Base-by-base conservation (phyloP, 2,888 invertebrate species). In the Villa cingulata region DNA sequence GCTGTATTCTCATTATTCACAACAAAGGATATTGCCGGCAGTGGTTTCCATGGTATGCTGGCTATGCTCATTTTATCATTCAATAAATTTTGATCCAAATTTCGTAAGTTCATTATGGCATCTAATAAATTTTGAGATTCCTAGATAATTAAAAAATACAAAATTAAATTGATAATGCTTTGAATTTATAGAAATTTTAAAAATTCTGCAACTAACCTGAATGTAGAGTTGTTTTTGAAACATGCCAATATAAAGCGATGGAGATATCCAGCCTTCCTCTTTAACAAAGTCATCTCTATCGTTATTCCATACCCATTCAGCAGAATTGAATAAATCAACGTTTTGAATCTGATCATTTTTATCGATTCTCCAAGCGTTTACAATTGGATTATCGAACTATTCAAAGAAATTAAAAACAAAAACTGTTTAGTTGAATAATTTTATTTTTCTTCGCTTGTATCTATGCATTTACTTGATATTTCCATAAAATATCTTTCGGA, bases 381-480 rank as follows among this genome's bases (percentile, higher is more conserved):
- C 90, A 53, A 94, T 83, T 0, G 92, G 91, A 37, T 84, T 78
- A 43, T 81, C 77, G 57, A 92, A 80, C 83, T 88, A 64, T n/a
- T n/a, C n/a, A n/a, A n/a, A n/a, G n/a, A 66, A 61, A 48, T 43
- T 48, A 48, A 56, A 45, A 23, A 23, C 46, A 36, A 43, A 27
- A 19, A 36, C n/a, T 14, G 3, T 37, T 32, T 39, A 23, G 23
- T 16, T 34, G 45, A 16, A 16, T 37, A 23, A 42, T 42, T 41
- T 43, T 37, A 6, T 17, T 32, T 32, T 9, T 29, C 12, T 27
- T 27, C 27, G 10, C 27, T 27, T 27, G 27, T 27, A 32, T 12
- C 9, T 32, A 32, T 12, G 12, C 2, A 9, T 27, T 32, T 32
- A 86, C 87, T 77, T 86, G 80, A 53, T 83, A 76, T 59, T 84